Base-by-base conservation (phyloP, 2,797 vertebrate species). In the Periparus ater region DNA sequence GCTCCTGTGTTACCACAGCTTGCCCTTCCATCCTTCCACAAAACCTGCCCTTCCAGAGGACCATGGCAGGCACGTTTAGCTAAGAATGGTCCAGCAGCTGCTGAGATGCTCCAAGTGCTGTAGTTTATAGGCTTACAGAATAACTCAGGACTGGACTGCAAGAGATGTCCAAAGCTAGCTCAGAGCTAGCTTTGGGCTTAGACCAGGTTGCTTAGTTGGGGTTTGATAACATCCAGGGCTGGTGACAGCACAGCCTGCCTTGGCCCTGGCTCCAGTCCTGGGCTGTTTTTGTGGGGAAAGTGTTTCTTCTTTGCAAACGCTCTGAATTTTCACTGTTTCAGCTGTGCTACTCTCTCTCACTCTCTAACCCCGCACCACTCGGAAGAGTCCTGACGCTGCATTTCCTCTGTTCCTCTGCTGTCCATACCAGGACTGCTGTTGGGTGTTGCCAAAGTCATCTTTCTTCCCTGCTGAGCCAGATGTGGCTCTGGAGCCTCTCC, bases 311-410 rank as follows among this genome's bases (percentile, higher is more conserved):
- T 38, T 30, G 13, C 8, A 13, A 36, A 44, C 50, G 32, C 7
- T 70, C 20, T 44, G 36, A 30, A 70, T 89, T 70, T 63, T 23
- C 63, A 50, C 44, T n/a, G 44, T n/a, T 62, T 29, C 42, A 29
- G 23, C 32, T 55, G 16, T n/a, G 22, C 48, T 70, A 15, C n/a
- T 83, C 27, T 42, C 17, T 50, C 23, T 54, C 19, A 21, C 13
- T 55, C 17, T 65, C 29, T 38, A 40, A 2, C 18, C 4, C 3
- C 15, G 22, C 18, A 40, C 15, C 34, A 7, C 40, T 27, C n/a
- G 48, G 30, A 32, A 0, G 2, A 55, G 42, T 22, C 9, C 2
- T 4, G 25, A 21, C 0, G 1, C 25, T 72, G 21, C 22, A 16
- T 84, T 53, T 65, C 26, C 23, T 32, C 45, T 47, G 25, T 40